phyloP scores from a whole-genome alignment of 2,888 invertebrate species.

The Andrena hattorfiana region DNA sequence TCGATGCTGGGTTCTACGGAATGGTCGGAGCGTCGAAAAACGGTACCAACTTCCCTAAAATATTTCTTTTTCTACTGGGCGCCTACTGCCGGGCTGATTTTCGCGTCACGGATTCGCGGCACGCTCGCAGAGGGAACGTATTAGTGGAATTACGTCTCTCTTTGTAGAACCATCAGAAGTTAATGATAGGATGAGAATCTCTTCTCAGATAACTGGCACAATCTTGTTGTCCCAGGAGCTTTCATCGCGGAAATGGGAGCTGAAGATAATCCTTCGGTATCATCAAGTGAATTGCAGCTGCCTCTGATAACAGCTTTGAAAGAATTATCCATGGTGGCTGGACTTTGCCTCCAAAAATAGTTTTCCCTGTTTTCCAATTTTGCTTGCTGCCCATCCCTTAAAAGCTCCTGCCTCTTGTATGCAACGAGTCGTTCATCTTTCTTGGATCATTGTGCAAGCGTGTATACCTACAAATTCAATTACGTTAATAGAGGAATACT shows the following conservation, averaged over 20 bases:
- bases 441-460: no score
- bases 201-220: conserved; percentile 23
- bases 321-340: conserved; percentile 16
- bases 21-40: no score
- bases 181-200: conserved; percentile 38
- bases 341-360: conserved; percentile 2
- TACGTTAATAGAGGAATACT: neutral
- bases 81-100: neutral
- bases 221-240: conserved; percentile 41
- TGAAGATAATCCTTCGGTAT: conserved; percentile 45
- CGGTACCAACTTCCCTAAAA: no score
- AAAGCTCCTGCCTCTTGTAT: neutral
- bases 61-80: no score
- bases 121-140: neutral
- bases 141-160: conserved; percentile 8
- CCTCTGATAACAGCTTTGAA: conserved; percentile 32
- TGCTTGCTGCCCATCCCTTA: no score
- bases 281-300: conserved; percentile 46
- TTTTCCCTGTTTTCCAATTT: neutral
- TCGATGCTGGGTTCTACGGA: no score
- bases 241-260: conserved; percentile 42
- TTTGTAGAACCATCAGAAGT: conserved; percentile 16
- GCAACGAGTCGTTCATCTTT: no score
- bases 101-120: neutral
- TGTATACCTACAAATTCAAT: no score